A percentile compares a stretch with the other conserved stretches of the same genome.
phyloP scores from a whole-genome alignment of 2,888 invertebrate genomes.

The Heliconius hortense region DNA sequence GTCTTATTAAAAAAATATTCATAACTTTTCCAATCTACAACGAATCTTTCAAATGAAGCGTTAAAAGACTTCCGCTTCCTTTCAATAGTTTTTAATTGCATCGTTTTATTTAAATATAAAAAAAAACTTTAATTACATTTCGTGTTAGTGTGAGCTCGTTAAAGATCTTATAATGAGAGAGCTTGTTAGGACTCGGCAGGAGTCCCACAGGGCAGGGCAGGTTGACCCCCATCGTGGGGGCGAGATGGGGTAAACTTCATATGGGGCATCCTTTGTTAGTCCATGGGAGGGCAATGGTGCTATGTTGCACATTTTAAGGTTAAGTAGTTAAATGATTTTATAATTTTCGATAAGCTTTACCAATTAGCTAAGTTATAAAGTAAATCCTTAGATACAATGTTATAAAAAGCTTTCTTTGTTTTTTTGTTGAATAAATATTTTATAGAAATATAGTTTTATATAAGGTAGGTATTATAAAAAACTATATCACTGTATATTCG shows the following conservation, averaged over 20 bases:
- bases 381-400: not conserved
- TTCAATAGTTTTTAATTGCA: constrained; percentile 33
- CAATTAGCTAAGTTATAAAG: not conserved
- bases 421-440: not conserved
- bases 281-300: constrained; percentile 13
- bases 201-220: constrained; percentile 18
- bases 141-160: constrained; percentile 29
- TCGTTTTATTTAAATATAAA: constrained; percentile 28
- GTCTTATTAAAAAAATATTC: not conserved
- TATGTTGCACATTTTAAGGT: constrained; percentile 16
- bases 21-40: not conserved
- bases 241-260: not conserved
- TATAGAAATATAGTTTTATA: too few relatives aligned
- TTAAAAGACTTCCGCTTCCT: constrained; percentile 8
- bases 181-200: constrained; percentile 34
- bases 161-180: constrained; percentile 37
- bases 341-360: not conserved
- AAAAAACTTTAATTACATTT: constrained; percentile 22
- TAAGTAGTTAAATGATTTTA: not conserved
- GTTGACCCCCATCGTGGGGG: not conserved
- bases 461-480: too few relatives aligned
- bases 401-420: not conserved
- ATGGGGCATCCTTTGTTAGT: constrained; percentile 30
- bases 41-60: not conserved
- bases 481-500: too few relatives aligned